Evolutionary conservation across 2,888 invertebrate species (phyloP), one percentile per base, ranked within the genome.

Genomic region (Lingula anatina): DNA sequence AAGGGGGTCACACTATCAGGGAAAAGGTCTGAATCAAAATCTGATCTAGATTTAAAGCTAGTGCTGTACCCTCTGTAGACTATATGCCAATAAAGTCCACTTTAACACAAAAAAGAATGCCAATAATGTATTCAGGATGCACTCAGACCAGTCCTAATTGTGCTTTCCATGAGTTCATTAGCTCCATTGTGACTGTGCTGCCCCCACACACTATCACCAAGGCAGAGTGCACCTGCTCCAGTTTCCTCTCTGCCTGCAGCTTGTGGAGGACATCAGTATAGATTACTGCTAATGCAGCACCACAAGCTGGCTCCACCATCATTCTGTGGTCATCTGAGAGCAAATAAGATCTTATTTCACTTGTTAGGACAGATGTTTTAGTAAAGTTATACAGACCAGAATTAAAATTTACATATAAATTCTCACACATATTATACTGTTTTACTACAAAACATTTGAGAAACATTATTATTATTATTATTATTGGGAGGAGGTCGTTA

Each of bases 181-280:
- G 15, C 68, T 84, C 37, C 78, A 85, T n/a, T 75, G 83, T 75
- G 76, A 85, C 75, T 74, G 79, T 56, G 77, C 82, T 61, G 71
- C 86, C 63, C 77, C 85, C 72, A 78, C 81, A 81, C 1, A 79
- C 77, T 5, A 80, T 68, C 12, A 80, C 65, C 21, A 80, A 70
- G 2, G 73, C 69, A 12, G 75, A 73, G 18, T 55, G 72, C 57
- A 65, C 53, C 39, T 28, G 37, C 12, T 57, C 55, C 20, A 74
- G 55, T 50, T 62, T 63, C 31, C 69, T 60, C 23, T 68, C 64
- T 38, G 62, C 56, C 44, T 72, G 61, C 18, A 77, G 64, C 20
- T 58, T 56, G 2, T 60, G 46, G 7, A 81, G 50, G 1, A 75
- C 55, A 5, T 70, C 66, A 25, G 66, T 67, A 57, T 81, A 81